Base-by-base conservation (phyloP, 1,140 invertebrate genomes). In the Neoseiulus cucumeris region DNA sequence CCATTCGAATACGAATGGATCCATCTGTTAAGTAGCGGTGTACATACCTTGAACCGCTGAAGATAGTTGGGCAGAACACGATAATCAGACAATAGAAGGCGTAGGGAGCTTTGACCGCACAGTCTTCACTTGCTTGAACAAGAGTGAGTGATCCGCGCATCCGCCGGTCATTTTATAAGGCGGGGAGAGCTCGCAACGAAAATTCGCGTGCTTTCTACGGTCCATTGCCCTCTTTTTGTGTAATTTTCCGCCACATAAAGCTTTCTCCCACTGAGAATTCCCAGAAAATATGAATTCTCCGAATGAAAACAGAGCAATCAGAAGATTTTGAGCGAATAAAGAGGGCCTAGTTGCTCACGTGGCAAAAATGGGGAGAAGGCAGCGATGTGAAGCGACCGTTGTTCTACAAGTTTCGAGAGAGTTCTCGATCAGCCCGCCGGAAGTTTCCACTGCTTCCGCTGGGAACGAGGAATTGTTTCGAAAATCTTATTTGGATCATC, bases 401-500 rank as follows among this genome's bases (percentile, higher is more conserved):
- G 33, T 39, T 39, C 33, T 39, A 39, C 33, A 59, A 25, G 14
- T 25, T 59, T 59, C 51, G 51, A 25, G 51, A 59, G 33, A 14
- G 12, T 59, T 59, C 51, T 59, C 51, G 51, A 59, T 25, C 33
- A 9, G 25, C 22, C 22, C 51, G 33, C 51, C 51, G 51, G 51
- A 59, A 59, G 51, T 17, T 25, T 29, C 51, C 51, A 59, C 51
- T 59, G 51, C 51, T 59, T 59, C 51, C 51, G 51, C 33, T 25
- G 51, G 12, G 33, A 6, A 39, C 33, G 33, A 39, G 4, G 33
- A 9, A 39, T 9, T 39, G 9, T 39, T 39, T 39, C 33, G 33
- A 39, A 39, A 39, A 39, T 39, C 9, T 6, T 39, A 6, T 6
- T 9, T 39, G 33, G 33, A 9, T 39, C 33, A n/a, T 39, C 33